Evolutionary conservation across 2,888 invertebrate genomes (phyloP), one percentile per base, ranked within the genome.

Genomic region (Pterostichus niger): DNA sequence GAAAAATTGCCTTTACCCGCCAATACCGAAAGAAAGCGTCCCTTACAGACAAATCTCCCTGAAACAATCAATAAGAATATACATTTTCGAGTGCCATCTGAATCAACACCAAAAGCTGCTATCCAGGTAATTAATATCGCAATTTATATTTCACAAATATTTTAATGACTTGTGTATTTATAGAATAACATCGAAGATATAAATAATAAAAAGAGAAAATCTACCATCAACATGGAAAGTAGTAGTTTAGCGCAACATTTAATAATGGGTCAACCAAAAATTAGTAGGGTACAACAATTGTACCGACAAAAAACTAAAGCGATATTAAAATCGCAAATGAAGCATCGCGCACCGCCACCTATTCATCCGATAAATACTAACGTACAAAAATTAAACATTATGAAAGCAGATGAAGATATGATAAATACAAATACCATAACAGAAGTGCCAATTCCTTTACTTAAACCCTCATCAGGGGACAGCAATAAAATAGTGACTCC

Each of bases 1-100:
- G 92, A 91, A 83, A 92, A 92, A 86, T 88, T 93, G 86, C 91
- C 92, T 64, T 87, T 89, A 83, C 91, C 92, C 40, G 86, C 89
- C 33, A 90, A 91, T 85, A 92, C 92, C 68, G 90, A 89, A 85
- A 86, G 89, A 61, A 90, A 90, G 87, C 86, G 89, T 84, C 85
- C 88, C 35, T 80, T 84, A 46, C 84, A 84, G 49, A 75, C 82
- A 11, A 85, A 78, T 52, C 68, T 84, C 81, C 75, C 85, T 13
- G 88, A 88, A 83, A 76, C 84, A 24, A 90, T 90, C 0, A 86
- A 85, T 84, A 87, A 88, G 86, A 85, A 76, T 83, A 76, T 86
- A 68, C 85, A 87, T 59, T 89, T 89, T 86, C 86, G 89, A 82
- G 86, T 88, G 71, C 88, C 88, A 82, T 49, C 85, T 44, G 84